phyloP scores from a whole-genome alignment of 2,113 vertebrate species.

The Mobula birostris region DNA sequence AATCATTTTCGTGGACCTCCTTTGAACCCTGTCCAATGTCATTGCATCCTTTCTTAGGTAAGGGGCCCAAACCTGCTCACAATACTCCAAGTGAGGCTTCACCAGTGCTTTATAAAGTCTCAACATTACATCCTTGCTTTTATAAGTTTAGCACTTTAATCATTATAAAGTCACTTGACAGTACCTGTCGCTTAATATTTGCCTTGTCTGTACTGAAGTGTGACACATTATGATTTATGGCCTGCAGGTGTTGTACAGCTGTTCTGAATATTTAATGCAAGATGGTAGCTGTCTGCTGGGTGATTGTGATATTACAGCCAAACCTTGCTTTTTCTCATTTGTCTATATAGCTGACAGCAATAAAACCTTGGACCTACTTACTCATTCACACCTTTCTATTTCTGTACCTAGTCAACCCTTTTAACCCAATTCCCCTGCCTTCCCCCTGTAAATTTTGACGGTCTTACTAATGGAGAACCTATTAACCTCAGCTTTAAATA shows the following conservation, averaged over 20 bases:
- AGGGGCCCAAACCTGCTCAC: too few relatives aligned
- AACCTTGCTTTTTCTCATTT: background rate
- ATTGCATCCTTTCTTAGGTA: too few relatives aligned
- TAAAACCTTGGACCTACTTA: background rate
- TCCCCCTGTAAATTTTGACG: too few relatives aligned
- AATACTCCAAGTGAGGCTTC: too few relatives aligned
- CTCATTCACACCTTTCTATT: background rate
- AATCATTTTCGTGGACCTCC: too few relatives aligned
- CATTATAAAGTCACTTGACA: background rate
- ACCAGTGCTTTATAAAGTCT: too few relatives aligned
- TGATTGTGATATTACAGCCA: background rate
- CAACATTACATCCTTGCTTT: too few relatives aligned
- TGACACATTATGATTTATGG: background rate
- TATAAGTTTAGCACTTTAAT: background rate
- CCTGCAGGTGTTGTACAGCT: background rate
- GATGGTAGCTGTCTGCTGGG: background rate
- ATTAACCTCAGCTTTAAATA: too few relatives aligned
- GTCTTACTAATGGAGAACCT: too few relatives aligned
- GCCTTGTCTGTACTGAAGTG: background rate
- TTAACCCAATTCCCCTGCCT: too few relatives aligned
- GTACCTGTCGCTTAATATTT: background rate
- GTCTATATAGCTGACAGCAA: background rate
- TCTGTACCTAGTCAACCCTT: background rate
- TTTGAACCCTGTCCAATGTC: too few relatives aligned
- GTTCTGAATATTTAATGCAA: background rate